Percentiles rank a stretch among this genome's conserved stretches.
phyloP scores from a whole-genome alignment of 2,113 vertebrate species.

The Acanthochromis polyacanthus region DNA sequence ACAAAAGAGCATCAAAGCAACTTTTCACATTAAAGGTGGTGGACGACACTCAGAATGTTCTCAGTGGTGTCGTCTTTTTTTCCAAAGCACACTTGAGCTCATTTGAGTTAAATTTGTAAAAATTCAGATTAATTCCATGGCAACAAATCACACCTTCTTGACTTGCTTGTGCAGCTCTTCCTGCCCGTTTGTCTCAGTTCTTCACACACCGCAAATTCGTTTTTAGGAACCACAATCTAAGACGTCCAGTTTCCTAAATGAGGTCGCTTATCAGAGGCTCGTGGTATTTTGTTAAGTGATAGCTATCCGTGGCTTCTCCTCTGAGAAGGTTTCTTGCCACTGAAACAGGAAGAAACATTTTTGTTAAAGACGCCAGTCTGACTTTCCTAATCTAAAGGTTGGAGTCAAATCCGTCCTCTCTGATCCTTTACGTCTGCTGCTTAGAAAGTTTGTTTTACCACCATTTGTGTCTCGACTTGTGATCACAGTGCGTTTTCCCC shows the following conservation, averaged over 20 bases:
- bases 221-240: neutral
- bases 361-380: conserved; percentile 29
- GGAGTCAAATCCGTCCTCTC: neutral
- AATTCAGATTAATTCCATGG: neutral
- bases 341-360: conserved; percentile 13
- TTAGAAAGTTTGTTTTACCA: conserved; percentile 15
- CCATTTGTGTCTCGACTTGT: neutral
- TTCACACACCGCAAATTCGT: neutral
- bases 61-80: too few relatives aligned
- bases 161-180: neutral
- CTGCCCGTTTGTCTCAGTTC: neutral
- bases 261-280: neutral
- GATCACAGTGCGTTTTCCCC: conserved; percentile 14
- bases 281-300: conserved; percentile 34
- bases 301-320: neutral
- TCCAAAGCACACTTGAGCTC: neutral
- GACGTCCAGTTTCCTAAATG: neutral
- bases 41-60: too few relatives aligned
- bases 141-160: neutral
- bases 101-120: neutral
- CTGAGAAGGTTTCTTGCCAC: neutral
- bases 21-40: too few relatives aligned
- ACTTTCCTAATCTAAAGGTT: conserved; percentile 22
- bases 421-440: neutral
- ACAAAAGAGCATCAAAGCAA: too few relatives aligned